Evolutionary conservation across 1,140 invertebrate species (phyloP).

Genomic region (Lanistes nyassanus): DNA sequence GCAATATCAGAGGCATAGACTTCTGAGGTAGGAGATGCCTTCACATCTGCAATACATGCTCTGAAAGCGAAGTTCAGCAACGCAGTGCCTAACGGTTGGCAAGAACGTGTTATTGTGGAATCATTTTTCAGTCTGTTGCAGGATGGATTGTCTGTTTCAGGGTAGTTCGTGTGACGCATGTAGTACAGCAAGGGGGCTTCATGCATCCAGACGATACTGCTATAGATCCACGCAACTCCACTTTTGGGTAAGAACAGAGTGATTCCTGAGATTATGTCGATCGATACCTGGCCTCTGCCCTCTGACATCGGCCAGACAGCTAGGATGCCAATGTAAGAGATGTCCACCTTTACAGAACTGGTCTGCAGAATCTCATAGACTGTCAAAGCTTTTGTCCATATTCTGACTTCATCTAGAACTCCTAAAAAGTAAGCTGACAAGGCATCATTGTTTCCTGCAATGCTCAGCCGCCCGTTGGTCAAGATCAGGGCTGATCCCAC

Average conservation of each 20-base stretch:
- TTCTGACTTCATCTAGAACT: slow-evolving; percentile 32
- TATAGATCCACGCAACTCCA: slow-evolving; percentile 11
- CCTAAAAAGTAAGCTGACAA: slow-evolving; percentile 31
- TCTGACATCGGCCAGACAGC: slow-evolving; percentile 36
- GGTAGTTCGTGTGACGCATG: neutral
- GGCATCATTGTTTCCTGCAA: slow-evolving; percentile 31
- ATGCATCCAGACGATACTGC: neutral
- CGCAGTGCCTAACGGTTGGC: slow-evolving; percentile 29
- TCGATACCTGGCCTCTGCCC: slow-evolving; percentile 28
- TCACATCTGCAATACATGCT: slow-evolving; percentile 33
- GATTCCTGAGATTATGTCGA: slow-evolving; percentile 24
- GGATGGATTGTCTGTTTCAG: slow-evolving; percentile 2
- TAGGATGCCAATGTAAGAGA: slow-evolving; percentile 22
- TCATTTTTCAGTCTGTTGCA: slow-evolving; percentile 25
- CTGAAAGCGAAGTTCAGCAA: slow-evolving; percentile 27
- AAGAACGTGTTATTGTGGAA: slow-evolving; percentile 21
- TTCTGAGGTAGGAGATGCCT: neutral
- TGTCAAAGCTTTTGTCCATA: slow-evolving; percentile 32
- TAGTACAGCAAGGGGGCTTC: neutral
- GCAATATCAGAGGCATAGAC: slow-evolving; percentile 19
- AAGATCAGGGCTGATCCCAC: neutral
- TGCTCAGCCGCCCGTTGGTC: slow-evolving; percentile 19
- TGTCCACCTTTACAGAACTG: slow-evolving; percentile 17
- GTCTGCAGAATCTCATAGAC: slow-evolving; percentile 32
- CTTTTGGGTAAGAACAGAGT: slow-evolving; percentile 3